Evolutionary conservation across 2,888 invertebrate genomes (phyloP), one percentile per base, ranked within the genome.

Genomic region (Tetheella fluctuosa): DNA sequence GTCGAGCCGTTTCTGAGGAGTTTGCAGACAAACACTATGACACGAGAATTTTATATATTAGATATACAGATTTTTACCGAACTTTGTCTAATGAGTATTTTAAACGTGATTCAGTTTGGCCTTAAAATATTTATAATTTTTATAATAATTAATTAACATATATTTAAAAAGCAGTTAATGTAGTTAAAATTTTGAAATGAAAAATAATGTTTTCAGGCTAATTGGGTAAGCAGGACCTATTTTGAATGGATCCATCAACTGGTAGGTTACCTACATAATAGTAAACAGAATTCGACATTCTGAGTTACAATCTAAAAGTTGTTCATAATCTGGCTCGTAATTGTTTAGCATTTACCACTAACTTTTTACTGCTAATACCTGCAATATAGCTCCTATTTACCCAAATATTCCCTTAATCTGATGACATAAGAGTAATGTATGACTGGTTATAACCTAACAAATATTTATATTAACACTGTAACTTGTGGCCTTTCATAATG

Each of bases 401-500:
- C n/a, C 17, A 20, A 17, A 34, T 34, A 34, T 39, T 39, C 12
- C 12, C 39, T 6, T 39, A 5, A 42, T 42, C 17, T 42, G 42
- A 10, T 42, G 48, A 48, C 48, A 20, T 48, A 7, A n/a, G 10
- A 48, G 17, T 42, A 17, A 42, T 23, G 53, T 54, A 28, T 25
- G 23, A 54, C 28, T 54, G 53, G 28, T 25, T 7, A 25, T 54
- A 10, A 25, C 23, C 7, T 25, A 28, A 23, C 25, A 48, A 48
- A 48, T 34, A 34, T 17, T 17, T 30, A 30, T 30, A 30, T 1
- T 28, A 54, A 54, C 57, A 54, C 58, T 54, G 73, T 57, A 74
- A 76, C 67, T 59, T 59, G 74, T 70, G 76, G 74, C 77, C 71
- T 76, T 74, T 64, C 48, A 61, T 64, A 59, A 61, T 54, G 59